Evolutionary conservation across 2,888 invertebrate species (phyloP).

Genomic region (Pristionchus maxplancki): DNA sequence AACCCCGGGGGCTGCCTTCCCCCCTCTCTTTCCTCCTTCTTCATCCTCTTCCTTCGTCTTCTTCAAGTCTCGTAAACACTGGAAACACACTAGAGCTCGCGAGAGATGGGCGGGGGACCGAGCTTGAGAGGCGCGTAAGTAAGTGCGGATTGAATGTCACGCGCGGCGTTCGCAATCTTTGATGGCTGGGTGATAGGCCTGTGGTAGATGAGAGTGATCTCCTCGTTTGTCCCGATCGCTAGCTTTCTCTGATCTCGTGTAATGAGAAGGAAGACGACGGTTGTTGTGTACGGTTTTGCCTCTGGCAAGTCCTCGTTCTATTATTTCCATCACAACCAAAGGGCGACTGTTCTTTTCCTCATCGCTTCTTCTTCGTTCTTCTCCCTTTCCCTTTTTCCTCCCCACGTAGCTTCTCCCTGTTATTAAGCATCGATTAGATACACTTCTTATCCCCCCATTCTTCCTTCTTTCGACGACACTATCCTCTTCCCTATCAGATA

Average conservation of each 20-base stretch:
- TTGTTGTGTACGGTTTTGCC: conserved; percentile 21
- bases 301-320: not conserved
- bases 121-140: not conserved
- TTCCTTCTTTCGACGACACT: not conserved
- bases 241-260: not conserved
- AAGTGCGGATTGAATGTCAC: not conserved
- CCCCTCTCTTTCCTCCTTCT: not conserved
- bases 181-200: not conserved
- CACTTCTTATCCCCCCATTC: not conserved
- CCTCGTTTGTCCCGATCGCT: not conserved
- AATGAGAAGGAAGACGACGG: not conserved
- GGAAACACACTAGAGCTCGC: conserved; percentile 38
- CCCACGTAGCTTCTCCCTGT: conserved; percentile 39
- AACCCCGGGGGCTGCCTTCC: not conserved
- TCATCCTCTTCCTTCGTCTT: conserved; percentile 10
- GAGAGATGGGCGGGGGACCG: not conserved
- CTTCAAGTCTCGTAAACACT: conserved; percentile 47
- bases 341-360: conserved; percentile 7
- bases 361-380: not conserved
- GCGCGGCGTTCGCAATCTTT: not conserved
- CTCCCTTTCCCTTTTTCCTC: not conserved
- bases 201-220: not conserved
- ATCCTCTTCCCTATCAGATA: not conserved
- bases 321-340: conserved; percentile 44
- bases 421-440: conserved; percentile 17